A percentile compares a stretch with the other conserved stretches of the same genome.
Conservation (phyloP, 2,888 invertebrate species). For the Bombylius major region DNA sequence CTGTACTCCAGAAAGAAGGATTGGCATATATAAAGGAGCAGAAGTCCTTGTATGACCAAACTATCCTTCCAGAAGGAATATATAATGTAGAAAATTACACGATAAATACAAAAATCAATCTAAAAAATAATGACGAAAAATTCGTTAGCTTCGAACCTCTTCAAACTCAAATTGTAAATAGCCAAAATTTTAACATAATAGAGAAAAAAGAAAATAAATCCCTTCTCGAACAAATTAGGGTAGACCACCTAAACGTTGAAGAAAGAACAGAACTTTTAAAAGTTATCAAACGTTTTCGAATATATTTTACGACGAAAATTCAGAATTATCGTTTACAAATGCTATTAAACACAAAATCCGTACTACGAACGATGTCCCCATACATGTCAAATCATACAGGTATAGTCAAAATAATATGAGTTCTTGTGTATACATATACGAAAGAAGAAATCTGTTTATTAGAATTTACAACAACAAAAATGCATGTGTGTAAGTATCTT, state of each 20-base stretch:
- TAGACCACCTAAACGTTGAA: background rate
- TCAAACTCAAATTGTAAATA: background rate
- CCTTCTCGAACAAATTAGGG: background rate
- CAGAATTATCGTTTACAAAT: background rate
- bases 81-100: slow-evolving; percentile 1
- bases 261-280: background rate
- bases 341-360: slow-evolving; percentile 1
- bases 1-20: slow-evolving; percentile 1
- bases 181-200: background rate
- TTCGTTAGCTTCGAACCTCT: background rate
- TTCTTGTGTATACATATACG: too few species aligned
- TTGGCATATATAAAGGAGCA: background rate
- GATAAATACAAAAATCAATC: background rate
- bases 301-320: background rate
- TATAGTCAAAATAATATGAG: too few species aligned
- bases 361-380: background rate
- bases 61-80: slow-evolving; percentile 1
- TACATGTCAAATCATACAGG: background rate
- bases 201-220: background rate
- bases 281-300: background rate
- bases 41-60: background rate
- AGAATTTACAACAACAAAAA: too few species aligned
- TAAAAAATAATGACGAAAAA: background rate
- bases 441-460: too few species aligned
- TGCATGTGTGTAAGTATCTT: too few species aligned